Conservation (phyloP, 2,888 invertebrate genomes). For the Tiliacea citrago region DNA sequence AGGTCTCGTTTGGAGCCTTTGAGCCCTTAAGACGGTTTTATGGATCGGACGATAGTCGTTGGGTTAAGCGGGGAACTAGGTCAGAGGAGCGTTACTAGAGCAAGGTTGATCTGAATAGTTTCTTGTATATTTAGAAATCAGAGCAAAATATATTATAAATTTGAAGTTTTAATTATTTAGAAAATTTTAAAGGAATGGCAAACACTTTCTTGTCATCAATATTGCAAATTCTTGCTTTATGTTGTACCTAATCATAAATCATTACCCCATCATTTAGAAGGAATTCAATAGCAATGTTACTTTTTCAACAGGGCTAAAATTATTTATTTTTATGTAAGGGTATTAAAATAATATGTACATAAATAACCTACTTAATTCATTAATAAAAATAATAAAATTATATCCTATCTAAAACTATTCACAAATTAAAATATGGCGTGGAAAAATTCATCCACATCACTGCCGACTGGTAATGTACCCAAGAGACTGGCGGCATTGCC, state of each 20-base stretch:
- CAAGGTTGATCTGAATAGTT: neutral
- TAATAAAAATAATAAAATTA: too few relatives aligned
- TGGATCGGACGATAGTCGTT: slow-evolving; percentile 35
- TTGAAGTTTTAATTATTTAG: neutral
- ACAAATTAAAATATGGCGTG: too few relatives aligned
- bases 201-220: neutral
- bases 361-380: too few relatives aligned
- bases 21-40: slow-evolving; percentile 68
- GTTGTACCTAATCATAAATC: neutral
- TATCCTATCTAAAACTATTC: too few relatives aligned
- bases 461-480: too few relatives aligned
- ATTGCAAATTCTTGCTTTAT: neutral
- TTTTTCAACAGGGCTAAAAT: neutral
- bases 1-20: slow-evolving; percentile 77
- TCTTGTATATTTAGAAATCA: neutral
- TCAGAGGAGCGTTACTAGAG: neutral
- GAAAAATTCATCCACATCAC: too few relatives aligned
- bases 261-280: neutral
- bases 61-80: neutral
- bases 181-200: neutral
- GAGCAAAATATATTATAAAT: neutral
- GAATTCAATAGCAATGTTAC: neutral
- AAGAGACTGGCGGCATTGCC: too few relatives aligned
- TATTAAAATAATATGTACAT: too few relatives aligned
- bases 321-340: too few relatives aligned